Conservation (phyloP, 2,113 vertebrate species). For the Megaceryle maxima region DNA sequence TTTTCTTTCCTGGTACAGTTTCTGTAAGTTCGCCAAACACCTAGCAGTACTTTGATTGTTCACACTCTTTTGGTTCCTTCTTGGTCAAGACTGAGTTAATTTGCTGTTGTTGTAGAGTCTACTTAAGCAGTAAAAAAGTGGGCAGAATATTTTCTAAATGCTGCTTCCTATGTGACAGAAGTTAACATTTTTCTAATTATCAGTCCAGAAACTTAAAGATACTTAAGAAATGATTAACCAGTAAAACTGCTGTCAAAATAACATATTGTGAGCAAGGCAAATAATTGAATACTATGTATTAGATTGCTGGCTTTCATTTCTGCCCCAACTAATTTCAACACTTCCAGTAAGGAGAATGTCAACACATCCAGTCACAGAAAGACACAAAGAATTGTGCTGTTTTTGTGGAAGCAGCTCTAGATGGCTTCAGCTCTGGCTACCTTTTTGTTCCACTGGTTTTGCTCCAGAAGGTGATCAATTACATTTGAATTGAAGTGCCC, state of each 20-base stretch:
- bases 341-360: neutral
- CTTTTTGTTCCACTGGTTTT: neutral
- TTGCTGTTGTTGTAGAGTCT: neutral
- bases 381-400: neutral
- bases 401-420: neutral
- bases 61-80: neutral
- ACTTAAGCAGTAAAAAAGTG: neutral
- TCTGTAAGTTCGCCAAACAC: neutral
- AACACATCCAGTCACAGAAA: neutral
- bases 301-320: neutral
- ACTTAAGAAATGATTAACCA: neutral
- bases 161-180: neutral
- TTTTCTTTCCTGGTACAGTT: neutral
- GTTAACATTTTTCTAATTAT: neutral
- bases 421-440: rapidly evolving
- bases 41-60: neutral
- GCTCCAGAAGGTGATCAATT: neutral
- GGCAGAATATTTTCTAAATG: neutral
- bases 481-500: neutral
- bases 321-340: neutral
- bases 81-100: neutral
- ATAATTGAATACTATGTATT: neutral
- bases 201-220: neutral
- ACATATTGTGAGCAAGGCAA: neutral
- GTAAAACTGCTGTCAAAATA: neutral